Conservation (phyloP, 2,113 vertebrate genomes). For the Hipposideros armiger region DNA sequence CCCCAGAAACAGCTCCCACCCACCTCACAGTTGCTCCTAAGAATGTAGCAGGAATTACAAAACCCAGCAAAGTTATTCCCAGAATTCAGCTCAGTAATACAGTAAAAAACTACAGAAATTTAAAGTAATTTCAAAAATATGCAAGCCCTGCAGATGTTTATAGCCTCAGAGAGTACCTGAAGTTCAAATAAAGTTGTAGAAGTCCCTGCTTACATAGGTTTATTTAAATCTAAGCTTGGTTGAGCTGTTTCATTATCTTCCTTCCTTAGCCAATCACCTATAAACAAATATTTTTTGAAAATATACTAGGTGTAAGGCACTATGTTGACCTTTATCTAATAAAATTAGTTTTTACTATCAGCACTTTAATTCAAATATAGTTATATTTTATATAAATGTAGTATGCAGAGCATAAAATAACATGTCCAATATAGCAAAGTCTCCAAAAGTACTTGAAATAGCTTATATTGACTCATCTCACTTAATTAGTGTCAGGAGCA, state of each 20-base stretch:
- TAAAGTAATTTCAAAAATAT: slow-evolving; percentile 57
- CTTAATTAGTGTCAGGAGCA: background rate
- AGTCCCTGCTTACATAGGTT: background rate
- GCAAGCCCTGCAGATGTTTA: slow-evolving; percentile 13
- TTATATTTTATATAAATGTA: background rate
- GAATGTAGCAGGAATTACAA: slow-evolving; percentile 58
- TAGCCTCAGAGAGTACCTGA: background rate
- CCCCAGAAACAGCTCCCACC: background rate
- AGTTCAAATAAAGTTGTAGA: background rate
- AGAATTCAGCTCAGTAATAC: slow-evolving; percentile 48
- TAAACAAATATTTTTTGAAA: slow-evolving; percentile 20
- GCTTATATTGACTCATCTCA: background rate
- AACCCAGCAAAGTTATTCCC: slow-evolving; percentile 52
- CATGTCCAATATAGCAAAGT: background rate
- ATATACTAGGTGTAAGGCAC: background rate
- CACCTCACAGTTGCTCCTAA: background rate
- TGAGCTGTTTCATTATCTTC: background rate
- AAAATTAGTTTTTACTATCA: slow-evolving; percentile 8
- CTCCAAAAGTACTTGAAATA: slow-evolving; percentile 6
- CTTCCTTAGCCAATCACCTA: background rate
- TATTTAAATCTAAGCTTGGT: slow-evolving; percentile 32
- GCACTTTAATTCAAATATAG: slow-evolving; percentile 43
- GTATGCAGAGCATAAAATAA: background rate
- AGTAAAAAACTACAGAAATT: slow-evolving; percentile 25
- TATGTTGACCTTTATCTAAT: background rate